Evolutionary conservation across 2,888 invertebrate genomes (phyloP).

Genomic region (Branchellion lobata): DNA sequence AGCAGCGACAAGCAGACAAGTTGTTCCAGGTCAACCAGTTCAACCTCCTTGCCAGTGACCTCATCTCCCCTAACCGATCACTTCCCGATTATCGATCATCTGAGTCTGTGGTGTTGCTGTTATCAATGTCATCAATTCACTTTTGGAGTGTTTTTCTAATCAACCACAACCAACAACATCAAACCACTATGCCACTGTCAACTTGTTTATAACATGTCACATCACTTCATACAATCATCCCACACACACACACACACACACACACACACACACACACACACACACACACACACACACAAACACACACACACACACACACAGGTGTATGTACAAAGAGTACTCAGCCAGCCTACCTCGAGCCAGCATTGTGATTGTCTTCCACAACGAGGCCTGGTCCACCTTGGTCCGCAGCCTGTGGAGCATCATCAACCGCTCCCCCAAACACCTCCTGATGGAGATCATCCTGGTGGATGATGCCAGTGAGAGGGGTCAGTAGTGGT

Average conservation of each 20-base stretch:
- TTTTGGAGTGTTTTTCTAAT: neutral
- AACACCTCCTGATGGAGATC: conserved; percentile 84
- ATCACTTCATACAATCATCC: neutral
- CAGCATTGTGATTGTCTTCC: conserved; percentile 65
- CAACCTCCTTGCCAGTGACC: conserved; percentile 93
- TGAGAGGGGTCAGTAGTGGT: conserved; percentile 62
- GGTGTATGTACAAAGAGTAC: conserved; percentile 67
- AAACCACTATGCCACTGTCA: neutral
- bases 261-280: conserved; percentile 58
- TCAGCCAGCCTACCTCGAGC: conserved; percentile 62
- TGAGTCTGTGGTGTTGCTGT: conserved; percentile 69
- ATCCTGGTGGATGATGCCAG: conserved; percentile 96
- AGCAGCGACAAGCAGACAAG: conserved; percentile 85
- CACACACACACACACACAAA: conserved; percentile 70
- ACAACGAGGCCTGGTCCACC: conserved; percentile 99
- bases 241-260: too few species aligned
- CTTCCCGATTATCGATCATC: conserved; percentile 87
- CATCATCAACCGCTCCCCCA: conserved; percentile 89
- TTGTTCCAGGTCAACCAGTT: conserved; percentile 98
- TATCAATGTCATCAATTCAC: neutral
- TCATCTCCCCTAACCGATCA: conserved; percentile 92
- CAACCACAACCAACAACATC: neutral
- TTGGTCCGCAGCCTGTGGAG: conserved; percentile 91
- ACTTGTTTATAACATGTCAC: neutral
- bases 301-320: conserved; percentile 58